Evolutionary conservation across 2,113 vertebrate species (phyloP).

Genomic region (Sebastes fasciatus): DNA sequence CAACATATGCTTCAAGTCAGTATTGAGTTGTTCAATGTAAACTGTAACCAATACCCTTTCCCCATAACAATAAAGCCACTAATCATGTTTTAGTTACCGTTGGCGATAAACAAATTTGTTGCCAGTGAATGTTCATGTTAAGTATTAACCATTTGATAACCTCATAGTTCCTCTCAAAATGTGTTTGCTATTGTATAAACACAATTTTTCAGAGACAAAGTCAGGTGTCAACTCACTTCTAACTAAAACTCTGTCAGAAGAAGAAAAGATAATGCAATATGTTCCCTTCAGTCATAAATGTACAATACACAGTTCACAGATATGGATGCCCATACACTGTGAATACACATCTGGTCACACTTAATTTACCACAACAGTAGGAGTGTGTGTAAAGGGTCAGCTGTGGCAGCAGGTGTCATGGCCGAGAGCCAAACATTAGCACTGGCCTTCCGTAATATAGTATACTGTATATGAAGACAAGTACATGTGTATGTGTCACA

Average conservation of each 20-base stretch:
- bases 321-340: background rate
- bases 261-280: background rate
- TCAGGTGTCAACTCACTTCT: background rate
- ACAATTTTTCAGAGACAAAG: background rate
- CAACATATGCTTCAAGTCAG: background rate
- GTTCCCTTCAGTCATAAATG: background rate
- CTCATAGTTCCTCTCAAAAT: background rate
- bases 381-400: slow-evolving; percentile 12
- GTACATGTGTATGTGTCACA: background rate
- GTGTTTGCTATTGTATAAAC: background rate
- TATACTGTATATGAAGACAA: background rate
- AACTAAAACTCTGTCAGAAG: background rate
- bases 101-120: background rate
- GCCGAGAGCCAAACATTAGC: slow-evolving; percentile 20
- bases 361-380: slow-evolving; percentile 2
- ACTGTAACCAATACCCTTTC: background rate
- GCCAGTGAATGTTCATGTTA: background rate
- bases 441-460: slow-evolving; percentile 6
- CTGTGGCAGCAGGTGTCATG: slow-evolving; percentile 19
- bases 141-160: background rate
- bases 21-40: background rate
- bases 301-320: background rate
- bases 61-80: background rate
- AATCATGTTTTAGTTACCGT: background rate
- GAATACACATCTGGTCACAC: slow-evolving; percentile 8